Percentiles rank a stretch among this genome's conserved stretches.
Conservation (phyloP, 2,113 vertebrate species). For the Pitta sordida region DNA sequence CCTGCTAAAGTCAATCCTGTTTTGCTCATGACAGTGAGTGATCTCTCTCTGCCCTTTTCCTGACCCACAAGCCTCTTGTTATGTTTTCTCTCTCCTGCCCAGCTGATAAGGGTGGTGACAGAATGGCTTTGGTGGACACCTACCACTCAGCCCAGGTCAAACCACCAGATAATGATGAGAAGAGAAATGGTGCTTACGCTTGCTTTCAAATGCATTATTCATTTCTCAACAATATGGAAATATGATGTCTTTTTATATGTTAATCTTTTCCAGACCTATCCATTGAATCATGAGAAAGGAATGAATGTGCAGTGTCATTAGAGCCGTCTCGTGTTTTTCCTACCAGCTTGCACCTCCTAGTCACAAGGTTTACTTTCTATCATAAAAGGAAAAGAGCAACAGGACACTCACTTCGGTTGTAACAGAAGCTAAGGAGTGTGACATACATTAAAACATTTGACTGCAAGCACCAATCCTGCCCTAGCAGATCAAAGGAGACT, state of each 20-base stretch:
- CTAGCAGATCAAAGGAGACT: not conserved
- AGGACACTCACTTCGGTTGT: not conserved
- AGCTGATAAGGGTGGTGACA: not conserved
- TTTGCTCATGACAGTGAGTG: not conserved
- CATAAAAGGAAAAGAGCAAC: not conserved
- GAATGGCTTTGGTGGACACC: not conserved
- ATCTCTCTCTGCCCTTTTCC: not conserved
- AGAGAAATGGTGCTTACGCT: constrained; percentile 57
- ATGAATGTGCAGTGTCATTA: not conserved
- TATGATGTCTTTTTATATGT: not conserved
- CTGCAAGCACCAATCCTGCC: not conserved
- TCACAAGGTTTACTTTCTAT: not conserved
- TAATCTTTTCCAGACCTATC: not conserved
- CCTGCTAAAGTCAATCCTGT: not conserved
- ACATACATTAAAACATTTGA: not conserved
- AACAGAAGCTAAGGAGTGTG: not conserved
- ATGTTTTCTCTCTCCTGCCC: not conserved
- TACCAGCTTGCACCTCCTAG: not conserved
- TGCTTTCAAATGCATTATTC: constrained; percentile 63
- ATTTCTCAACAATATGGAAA: constrained; percentile 7
- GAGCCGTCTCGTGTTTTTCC: not conserved
- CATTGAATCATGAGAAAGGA: not conserved
- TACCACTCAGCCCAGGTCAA: not conserved
- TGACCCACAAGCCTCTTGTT: not conserved
- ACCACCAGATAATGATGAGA: constrained; percentile 74